These are phyloP conservation scores for Zeugodacus cucurbitae DNA, from an alignment of 1,140 invertebrate genomes.

Conservation along the genomic window DNA sequence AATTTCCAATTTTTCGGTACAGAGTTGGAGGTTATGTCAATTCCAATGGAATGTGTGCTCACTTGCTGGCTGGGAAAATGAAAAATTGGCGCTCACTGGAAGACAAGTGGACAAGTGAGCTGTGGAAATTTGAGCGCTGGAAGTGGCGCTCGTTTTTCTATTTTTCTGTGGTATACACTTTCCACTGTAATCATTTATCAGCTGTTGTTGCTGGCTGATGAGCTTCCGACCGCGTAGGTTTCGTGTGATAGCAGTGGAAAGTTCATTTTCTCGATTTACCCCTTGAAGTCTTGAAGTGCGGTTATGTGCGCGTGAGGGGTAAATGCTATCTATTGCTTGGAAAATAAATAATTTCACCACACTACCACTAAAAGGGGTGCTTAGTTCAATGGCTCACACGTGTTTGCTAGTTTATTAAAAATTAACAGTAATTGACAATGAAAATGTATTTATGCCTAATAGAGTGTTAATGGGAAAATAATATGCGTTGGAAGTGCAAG, in stretches of 20 bases:
- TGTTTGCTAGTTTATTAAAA: background rate
- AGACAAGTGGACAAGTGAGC: background rate
- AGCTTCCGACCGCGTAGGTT: background rate
- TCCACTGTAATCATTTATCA: constrained; percentile 32
- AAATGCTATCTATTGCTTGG: background rate
- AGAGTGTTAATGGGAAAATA: too few species aligned
- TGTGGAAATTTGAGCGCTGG: background rate
- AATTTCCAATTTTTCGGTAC: background rate
- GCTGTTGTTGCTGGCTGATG: background rate
- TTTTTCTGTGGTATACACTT: background rate
- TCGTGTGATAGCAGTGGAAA: constrained; percentile 18
- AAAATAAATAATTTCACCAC: background rate
- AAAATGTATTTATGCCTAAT: too few species aligned
- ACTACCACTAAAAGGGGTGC: background rate
- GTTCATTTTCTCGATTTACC: background rate
- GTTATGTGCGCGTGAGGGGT: background rate
- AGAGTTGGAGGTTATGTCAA: background rate
- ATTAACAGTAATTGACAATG: too few species aligned
- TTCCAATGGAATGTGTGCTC: background rate
- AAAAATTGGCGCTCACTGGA: background rate
- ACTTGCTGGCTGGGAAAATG: background rate
- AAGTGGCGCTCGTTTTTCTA: background rate
- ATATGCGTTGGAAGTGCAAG: too few species aligned
- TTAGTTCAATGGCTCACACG: background rate
- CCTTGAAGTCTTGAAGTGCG: background rate